Percentiles rank a stretch among this genome's conserved stretches.
Evolutionary conservation across 2,113 vertebrate genomes (phyloP).

Genomic region (Cricetomys ansorgei): DNA sequence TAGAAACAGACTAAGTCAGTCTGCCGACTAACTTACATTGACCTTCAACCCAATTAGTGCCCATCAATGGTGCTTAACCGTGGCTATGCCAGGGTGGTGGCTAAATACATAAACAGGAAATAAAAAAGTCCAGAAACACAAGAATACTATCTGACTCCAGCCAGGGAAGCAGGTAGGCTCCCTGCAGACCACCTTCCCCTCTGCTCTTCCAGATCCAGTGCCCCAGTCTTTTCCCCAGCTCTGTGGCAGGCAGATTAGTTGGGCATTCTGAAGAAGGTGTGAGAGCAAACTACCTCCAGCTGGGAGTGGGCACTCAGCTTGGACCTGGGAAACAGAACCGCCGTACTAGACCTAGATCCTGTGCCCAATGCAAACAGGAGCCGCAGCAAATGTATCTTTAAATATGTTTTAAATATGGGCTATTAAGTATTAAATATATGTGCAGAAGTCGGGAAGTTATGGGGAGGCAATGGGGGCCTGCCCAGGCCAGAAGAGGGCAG

Average conservation of each 20-base stretch:
- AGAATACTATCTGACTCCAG: background rate
- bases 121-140: background rate
- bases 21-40: slow-evolving; percentile 47
- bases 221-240: background rate
- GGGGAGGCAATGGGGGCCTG: background rate
- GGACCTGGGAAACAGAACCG: background rate
- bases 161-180: background rate
- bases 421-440: too few relatives aligned
- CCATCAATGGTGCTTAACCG: slow-evolving; percentile 5
- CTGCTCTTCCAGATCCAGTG: background rate
- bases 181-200: background rate
- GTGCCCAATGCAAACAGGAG: background rate
- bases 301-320: background rate
- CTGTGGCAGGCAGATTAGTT: background rate
- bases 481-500: background rate
- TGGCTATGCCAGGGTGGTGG: background rate
- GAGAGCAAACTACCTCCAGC: background rate
- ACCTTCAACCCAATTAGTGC: slow-evolving; percentile 44
- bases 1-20: slow-evolving; percentile 11
- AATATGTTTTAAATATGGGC: too few relatives aligned
- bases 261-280: background rate
- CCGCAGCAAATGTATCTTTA: background rate
- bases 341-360: background rate
- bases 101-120: background rate
- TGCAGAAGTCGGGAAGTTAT: background rate